Base-by-base conservation (phyloP, 1,140 invertebrate species). In the Drosophila auraria region DNA sequence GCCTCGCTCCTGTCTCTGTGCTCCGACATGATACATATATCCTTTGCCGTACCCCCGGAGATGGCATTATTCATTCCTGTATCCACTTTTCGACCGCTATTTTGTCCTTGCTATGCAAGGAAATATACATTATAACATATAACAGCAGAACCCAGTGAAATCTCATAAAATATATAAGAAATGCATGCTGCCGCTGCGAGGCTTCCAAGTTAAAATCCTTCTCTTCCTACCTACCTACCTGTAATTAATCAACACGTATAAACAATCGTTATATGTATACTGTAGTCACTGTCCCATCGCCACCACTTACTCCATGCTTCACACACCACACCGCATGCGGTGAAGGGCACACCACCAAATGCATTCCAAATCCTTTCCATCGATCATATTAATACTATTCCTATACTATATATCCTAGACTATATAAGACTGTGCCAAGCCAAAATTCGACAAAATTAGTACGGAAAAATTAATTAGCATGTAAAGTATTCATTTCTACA, bases 141-240 rank as follows among this genome's bases (percentile, higher is more conserved):
- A 60, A 23, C 6, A 30, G 40, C 3, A 54, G 33, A 8, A 50
- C 44, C 64, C 66, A 72, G 71, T 61, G 56, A 68, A 74, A 73
- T 74, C 71, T 68, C 63, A 72, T 57, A 62, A 45, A 50, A 27
- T 64, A 25, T 47, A 82, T 54, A 82, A 49, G 53, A 71, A 74
- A 47, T 71, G 82, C 82, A 84, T 86, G 75, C 33, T 78, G 73
- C 68, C 86, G 62, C 23, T 84, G 73, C 68, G 78, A 80, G 82
- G 75, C 79, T 87, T 73, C n/a, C 62, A 23, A 72, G 14, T 59
- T 63, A 47, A 64, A 64, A n/a, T 20, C 30, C 30, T 56, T 38
- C n/a, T 15, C 33, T 11, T 36, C 33, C 53, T 56, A 56, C 1
- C 47, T 47, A 47, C 50, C 17, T 69, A 57, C 50, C 40, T 50